A percentile compares a stretch with the other conserved stretches of the same genome.
These are phyloP conservation scores for Amiota minor DNA, from an alignment of 2,888 invertebrate genomes.

Conservation along the genomic window DNA sequence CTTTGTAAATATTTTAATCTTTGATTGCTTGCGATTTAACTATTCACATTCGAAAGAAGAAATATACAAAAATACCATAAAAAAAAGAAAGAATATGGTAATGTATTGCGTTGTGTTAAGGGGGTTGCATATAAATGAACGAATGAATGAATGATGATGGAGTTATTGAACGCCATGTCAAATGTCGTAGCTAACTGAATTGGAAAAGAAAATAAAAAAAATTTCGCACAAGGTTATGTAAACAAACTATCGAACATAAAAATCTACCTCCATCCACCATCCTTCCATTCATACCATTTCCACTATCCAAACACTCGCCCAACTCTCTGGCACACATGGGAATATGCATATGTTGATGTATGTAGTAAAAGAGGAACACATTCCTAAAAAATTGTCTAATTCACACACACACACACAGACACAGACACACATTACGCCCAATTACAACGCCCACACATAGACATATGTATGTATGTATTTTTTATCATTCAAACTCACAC, in stretches of 20 bases:
- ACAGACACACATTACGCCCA: conserved; percentile 2
- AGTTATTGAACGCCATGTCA: conserved; percentile 13
- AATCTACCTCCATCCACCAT: not conserved
- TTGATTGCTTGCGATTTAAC: conserved; percentile 69
- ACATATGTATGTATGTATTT: not conserved
- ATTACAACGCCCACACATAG: conserved; percentile 15
- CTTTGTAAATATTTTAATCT: conserved; percentile 62
- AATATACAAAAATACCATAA: conserved; percentile 23
- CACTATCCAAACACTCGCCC: not conserved
- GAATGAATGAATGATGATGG: not conserved
- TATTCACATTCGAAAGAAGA: conserved; percentile 51
- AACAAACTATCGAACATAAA: conserved; percentile 10
- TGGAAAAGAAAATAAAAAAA: conserved; percentile 15
- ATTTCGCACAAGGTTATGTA: conserved; percentile 26
- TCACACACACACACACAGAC: not conserved
- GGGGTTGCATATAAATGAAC: not conserved
- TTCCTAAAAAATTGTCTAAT: not conserved
- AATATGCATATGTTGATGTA: conserved; percentile 22
- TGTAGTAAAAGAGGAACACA: not conserved
- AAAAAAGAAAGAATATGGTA: not conserved
- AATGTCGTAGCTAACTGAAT: conserved; percentile 28
- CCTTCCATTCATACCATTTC: not conserved
- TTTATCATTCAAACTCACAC: conserved; percentile 24
- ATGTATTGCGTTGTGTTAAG: not conserved
- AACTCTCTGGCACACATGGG: no score